Conservation (phyloP, 1,140 invertebrate species). For the Euschistus heros region DNA sequence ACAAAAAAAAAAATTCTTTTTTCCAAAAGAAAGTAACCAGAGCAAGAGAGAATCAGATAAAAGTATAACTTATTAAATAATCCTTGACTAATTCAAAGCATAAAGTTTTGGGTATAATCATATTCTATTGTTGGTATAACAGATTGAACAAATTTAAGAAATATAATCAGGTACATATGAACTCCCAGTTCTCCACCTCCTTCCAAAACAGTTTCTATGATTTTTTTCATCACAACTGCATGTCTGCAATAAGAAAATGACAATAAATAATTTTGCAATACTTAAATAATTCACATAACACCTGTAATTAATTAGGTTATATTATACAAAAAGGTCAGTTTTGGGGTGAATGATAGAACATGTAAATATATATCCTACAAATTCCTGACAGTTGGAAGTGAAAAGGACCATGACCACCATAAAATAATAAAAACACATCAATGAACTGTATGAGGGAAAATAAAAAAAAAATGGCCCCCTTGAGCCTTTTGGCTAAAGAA, state of each 20-base stretch:
- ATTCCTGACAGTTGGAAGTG: neutral
- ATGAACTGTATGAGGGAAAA: no score
- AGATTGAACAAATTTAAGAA: slow-evolving; percentile 99
- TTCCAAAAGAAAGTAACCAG: no score
- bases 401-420: neutral
- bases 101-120: slow-evolving; percentile 95
- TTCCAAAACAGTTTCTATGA: slow-evolving; percentile 94
- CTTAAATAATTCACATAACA: no score
- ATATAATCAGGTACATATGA: slow-evolving; percentile 96
- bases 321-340: neutral
- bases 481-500: no score
- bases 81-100: neutral
- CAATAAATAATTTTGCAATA: no score
- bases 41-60: no score
- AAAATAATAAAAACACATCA: neutral
- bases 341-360: neutral
- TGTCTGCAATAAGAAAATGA: slow-evolving; percentile 56
- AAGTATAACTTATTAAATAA: neutral
- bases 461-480: no score
- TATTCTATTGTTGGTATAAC: slow-evolving; percentile 99
- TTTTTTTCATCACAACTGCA: slow-evolving; percentile 99
- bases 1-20: no score
- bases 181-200: slow-evolving; percentile 93
- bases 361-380: neutral
- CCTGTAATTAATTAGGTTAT: neutral